Percentiles rank a stretch among this genome's conserved stretches.
Conservation (phyloP, 2,797 vertebrate genomes). For the Neosalanx taihuensis region DNA sequence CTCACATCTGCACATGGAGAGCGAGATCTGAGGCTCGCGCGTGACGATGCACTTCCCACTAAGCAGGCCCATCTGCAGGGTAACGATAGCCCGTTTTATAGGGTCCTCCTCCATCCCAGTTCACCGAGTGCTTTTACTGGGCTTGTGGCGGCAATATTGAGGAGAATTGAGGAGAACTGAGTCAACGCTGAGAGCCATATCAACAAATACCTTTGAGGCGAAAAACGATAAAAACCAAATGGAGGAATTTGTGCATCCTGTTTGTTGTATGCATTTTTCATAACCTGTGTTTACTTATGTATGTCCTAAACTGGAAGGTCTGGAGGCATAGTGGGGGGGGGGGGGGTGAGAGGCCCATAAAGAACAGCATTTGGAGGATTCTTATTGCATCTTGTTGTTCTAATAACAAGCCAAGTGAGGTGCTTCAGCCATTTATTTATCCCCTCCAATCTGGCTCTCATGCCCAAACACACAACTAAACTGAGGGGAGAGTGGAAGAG, state of each 20-base stretch:
- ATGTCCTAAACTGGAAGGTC: background rate
- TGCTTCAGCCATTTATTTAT: background rate
- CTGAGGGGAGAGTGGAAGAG: background rate
- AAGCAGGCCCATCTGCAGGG: constrained; percentile 16
- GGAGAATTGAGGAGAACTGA: background rate
- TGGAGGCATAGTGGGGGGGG: no score
- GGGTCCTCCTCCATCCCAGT: background rate
- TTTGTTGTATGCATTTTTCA: background rate
- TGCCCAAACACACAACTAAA: background rate
- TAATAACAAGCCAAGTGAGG: background rate
- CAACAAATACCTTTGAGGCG: background rate
- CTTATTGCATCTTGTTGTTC: background rate
- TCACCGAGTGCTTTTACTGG: background rate
- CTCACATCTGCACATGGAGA: background rate
- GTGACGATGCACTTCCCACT: background rate
- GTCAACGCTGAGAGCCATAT: background rate
- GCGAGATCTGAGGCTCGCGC: background rate
- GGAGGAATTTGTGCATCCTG: background rate
- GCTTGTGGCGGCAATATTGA: background rate
- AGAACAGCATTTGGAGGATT: background rate
- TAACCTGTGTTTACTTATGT: background rate
- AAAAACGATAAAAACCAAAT: background rate
- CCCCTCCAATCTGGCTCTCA: no score
- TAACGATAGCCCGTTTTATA: constrained; percentile 10
- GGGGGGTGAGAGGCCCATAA: background rate